Evolutionary conservation across 2,113 vertebrate species (phyloP), one percentile per base, ranked within the genome.

Genomic region (Poecile atricapillus): DNA sequence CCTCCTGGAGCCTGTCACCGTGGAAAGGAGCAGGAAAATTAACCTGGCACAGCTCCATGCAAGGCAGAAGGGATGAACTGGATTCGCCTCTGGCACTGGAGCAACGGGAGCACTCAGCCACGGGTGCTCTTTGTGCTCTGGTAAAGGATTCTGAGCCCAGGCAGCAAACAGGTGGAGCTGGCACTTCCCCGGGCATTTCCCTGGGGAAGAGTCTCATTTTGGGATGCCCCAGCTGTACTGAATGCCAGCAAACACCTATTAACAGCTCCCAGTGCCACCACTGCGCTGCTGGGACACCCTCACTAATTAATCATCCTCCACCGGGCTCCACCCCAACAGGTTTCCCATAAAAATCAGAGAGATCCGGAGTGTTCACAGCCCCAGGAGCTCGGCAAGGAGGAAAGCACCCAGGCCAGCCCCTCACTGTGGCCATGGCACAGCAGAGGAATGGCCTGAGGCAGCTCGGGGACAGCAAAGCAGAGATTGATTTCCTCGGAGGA

Each of bases 261-360:
- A 28, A 18, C 15, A 33, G 55, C 52, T 69, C 55, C 86, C 67
- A n/a, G 0, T 2, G 7, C 31, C 75, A 3, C 1, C 49, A 7
- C 4, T 0, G 2, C 1, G 0, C 77, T 35, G 73, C 33, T 6
- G 6, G 78, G 37, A 35, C 30, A 33, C 52, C 33, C 43, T 28
- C 39, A 1, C 8, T 13, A 3, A 11, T 22, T 4, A 9, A 41
- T 12, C 28, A 13, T 53, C 30, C 43, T 37, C 31, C 30, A 5
- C 13, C 1, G 1, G 24, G 4, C 18, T 35, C n/a, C n/a, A 15
- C 3, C 33, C 33, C 25, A 15, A 2, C 7, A n/a, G 28, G 35
- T 37, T 69, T 58, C 31, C 53, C 53, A 30, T 20, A 49, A 31
- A 25, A 56, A 93, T 6, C 77, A 44, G 25, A 25, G 1, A 39